Evolutionary conservation across 1,140 invertebrate genomes (phyloP).

Genomic region (Drosophila pandora): DNA sequence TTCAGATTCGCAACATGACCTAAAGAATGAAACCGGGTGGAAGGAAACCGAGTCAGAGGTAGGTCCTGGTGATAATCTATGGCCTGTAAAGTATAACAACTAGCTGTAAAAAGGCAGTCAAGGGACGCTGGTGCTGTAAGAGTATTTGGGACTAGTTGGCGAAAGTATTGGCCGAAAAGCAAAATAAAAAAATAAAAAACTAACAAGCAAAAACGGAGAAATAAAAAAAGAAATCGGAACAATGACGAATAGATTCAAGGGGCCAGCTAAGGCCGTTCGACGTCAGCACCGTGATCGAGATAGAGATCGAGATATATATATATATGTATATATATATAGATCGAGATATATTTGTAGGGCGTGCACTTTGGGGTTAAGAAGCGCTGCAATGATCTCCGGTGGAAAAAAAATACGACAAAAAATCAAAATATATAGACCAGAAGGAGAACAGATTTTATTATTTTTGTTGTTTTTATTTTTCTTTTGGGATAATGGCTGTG

Average conservation of each 20-base stretch:
- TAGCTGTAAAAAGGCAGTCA: background rate
- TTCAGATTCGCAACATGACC: background rate
- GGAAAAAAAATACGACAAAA: slow-evolving; percentile 6
- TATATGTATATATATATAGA: background rate
- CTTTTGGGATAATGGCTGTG: slow-evolving; percentile 56
- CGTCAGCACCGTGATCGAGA: slow-evolving; percentile 34
- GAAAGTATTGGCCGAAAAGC: slow-evolving; percentile 15
- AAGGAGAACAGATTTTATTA: slow-evolving; percentile 3
- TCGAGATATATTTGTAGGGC: slow-evolving; percentile 22
- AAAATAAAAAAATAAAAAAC: slow-evolving; percentile 12
- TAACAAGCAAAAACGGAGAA: slow-evolving; percentile 21
- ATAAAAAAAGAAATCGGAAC: slow-evolving; percentile 51
- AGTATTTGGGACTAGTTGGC: slow-evolving; percentile 19
- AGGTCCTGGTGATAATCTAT: no score
- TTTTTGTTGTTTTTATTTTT: slow-evolving; percentile 15
- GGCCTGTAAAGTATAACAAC: no score
- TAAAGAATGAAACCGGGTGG: background rate
- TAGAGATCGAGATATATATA: slow-evolving; percentile 1
- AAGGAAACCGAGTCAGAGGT: no score
- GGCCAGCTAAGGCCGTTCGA: slow-evolving; percentile 47
- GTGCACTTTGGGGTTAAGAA: slow-evolving; percentile 50
- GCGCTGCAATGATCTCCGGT: slow-evolving; percentile 25
- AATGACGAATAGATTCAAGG: slow-evolving; percentile 72
- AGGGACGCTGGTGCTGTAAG: slow-evolving; percentile 2
- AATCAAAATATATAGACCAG: background rate